Base-by-base conservation (phyloP, 1,140 invertebrate genomes). In the Bombus affinis region DNA sequence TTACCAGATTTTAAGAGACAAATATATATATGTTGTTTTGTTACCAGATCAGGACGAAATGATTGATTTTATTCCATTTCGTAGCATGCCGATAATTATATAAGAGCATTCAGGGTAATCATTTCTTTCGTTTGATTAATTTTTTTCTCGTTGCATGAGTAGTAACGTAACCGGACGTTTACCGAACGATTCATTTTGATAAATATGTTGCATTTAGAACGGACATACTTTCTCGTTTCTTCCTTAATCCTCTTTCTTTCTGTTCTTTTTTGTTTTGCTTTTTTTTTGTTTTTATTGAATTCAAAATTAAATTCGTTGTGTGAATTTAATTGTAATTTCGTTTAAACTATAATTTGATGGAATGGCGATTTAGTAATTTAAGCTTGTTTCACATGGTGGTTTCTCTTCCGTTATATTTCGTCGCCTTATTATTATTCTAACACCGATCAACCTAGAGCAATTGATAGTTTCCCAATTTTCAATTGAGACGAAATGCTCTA, bases 21-120 rank as follows among this genome's bases (percentile, higher is more conserved):
- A 82, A 82, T 82, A 74, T 82, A 74, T 82, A 74, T 82, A 82
- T 75, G 59, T 22, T 74, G 53, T 82, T 82, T 83, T 83, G 72
- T 83, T 75, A 62, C 57, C 10, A 75, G 42, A 75, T 6, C 53
- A 32, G 22, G 22, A 3, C 3, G 71, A 8, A 32, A 18, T 25
- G n/a, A 53, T 81, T 74, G 42, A 74, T 62, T 71, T 13, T 10
- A 71, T 42, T 77, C 37, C 57, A 42, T 12, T 39, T 59, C 35
- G 35, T 37, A 12, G 66, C 35, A 37, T 35, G 35, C 0, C 9
- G 66, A 12, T 35, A 35, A 18, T 35, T 35, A 18, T 35, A 35
- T 18, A 53, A 53, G 6, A 53, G 47, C 18, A 22, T 53, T 53
- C 47, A 53, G 6, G 18, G 0, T 53, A 22, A 53, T 53, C 47